Percentiles rank a stretch among this genome's conserved stretches.
Conservation (phyloP, 2,888 invertebrate species). For the Meiosimyza platycephala region DNA sequence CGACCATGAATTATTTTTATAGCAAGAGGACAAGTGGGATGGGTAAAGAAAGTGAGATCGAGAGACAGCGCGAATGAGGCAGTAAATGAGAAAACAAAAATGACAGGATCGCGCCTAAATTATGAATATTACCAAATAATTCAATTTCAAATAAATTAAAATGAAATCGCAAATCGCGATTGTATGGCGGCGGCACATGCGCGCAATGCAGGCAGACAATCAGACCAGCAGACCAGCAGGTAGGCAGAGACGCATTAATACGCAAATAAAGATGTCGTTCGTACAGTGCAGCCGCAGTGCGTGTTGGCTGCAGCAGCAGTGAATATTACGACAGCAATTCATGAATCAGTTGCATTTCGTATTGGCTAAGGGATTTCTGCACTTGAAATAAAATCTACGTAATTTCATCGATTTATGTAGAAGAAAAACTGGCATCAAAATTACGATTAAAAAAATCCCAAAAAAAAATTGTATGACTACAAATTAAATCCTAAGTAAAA, state of each 20-base stretch:
- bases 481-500: too few species aligned
- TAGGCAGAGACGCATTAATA: not conserved
- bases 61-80: not conserved
- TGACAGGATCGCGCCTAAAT: constrained; percentile 53
- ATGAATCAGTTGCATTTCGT: constrained; percentile 19
- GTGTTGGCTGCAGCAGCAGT: constrained; percentile 11
- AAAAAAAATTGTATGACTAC: too few species aligned
- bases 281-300: constrained; percentile 8
- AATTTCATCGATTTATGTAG: too few species aligned
- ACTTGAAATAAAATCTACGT: not conserved
- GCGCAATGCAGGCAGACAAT: not conserved
- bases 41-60: not conserved
- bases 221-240: not conserved
- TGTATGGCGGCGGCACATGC: not conserved
- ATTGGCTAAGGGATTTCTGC: too few species aligned
- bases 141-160: constrained; percentile 65
- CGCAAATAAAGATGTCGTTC: constrained; percentile 32
- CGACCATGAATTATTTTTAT: constrained; percentile 4
- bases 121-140: constrained; percentile 67
- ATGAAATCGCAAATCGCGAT: constrained; percentile 17
- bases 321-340: constrained; percentile 19
- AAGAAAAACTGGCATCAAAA: too few species aligned
- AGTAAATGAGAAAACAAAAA: constrained; percentile 21
- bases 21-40: not conserved
- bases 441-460: too few species aligned